These are phyloP conservation scores for Elephas maximus DNA, from an alignment of 2,113 vertebrate species.

Conservation along the genomic window DNA sequence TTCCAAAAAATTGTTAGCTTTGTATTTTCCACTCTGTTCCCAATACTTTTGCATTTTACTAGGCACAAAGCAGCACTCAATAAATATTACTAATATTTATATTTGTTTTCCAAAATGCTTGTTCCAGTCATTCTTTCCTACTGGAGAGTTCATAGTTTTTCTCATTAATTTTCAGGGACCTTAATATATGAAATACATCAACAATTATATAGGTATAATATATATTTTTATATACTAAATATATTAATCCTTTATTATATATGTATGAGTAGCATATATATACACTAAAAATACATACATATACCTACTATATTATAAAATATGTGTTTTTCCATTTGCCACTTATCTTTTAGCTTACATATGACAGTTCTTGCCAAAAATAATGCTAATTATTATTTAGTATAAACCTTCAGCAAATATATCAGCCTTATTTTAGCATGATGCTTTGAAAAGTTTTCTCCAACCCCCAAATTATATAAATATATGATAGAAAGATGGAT, in stretches of 20 bases:
- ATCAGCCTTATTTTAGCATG: not conserved
- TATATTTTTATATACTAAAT: not conserved
- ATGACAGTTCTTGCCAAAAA: not conserved
- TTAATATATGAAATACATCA: not conserved
- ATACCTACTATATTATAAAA: not conserved
- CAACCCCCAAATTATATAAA: not conserved
- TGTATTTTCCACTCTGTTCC: not conserved
- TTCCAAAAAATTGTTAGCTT: not conserved
- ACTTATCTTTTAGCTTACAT: constrained; percentile 3
- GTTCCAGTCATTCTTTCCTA: not conserved
- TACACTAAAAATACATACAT: not conserved
- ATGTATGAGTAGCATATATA: not conserved
- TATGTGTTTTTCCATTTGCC: not conserved
- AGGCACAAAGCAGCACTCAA: not conserved
- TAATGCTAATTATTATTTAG: not conserved
- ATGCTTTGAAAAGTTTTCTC: constrained; percentile 7
- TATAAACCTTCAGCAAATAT: not conserved
- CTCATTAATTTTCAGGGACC: constrained; percentile 13
- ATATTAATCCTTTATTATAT: not conserved
- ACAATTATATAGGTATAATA: not conserved
- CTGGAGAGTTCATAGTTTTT: not conserved
- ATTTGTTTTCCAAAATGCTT: constrained; percentile 12
- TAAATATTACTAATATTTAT: not conserved
- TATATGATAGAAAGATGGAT: no score
- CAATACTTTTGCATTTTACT: not conserved